These are phyloP conservation scores for Asteroscopus sphinx DNA, from an alignment of 2,888 invertebrate genomes.

Conservation along the genomic window DNA sequence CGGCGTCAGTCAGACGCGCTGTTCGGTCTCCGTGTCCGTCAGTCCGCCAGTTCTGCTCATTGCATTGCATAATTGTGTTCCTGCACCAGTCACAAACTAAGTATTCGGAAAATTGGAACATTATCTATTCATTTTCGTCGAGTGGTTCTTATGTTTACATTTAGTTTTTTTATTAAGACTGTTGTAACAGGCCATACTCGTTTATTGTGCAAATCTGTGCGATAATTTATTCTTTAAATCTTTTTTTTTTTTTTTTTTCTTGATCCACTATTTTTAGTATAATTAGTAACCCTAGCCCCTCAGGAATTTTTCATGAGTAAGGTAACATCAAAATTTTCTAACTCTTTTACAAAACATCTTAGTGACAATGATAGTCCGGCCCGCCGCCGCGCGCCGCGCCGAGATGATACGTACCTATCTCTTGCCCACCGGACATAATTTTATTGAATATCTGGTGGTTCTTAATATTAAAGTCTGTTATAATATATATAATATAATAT, in stretches of 20 bases:
- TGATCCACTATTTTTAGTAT: neutral
- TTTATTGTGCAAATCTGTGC: slow-evolving; percentile 20
- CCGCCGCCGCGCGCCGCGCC: too few species aligned
- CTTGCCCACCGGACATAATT: too few species aligned
- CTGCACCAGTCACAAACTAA: slow-evolving; percentile 42
- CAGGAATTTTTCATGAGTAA: too few species aligned
- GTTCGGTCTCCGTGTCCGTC: slow-evolving; percentile 65
- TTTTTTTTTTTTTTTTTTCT: slow-evolving; percentile 4
- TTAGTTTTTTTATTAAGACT: neutral
- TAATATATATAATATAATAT: too few species aligned
- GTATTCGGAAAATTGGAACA: slow-evolving; percentile 50
- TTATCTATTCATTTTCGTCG: slow-evolving; percentile 42
- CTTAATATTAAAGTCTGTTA: too few species aligned
- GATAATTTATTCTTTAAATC: slow-evolving; percentile 20
- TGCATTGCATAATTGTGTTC: slow-evolving; percentile 74
- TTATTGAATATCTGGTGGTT: too few species aligned
- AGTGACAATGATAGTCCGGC: too few species aligned
- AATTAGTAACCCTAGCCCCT: too few species aligned
- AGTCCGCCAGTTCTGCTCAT: slow-evolving; percentile 78
- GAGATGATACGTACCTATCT: too few species aligned
- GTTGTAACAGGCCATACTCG: slow-evolving; percentile 9
- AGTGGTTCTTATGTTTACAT: slow-evolving; percentile 14
- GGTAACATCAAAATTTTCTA: too few species aligned
- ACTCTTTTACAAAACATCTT: too few species aligned
- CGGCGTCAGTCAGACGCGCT: slow-evolving; percentile 61